These are phyloP conservation scores for Pseudococcus viburni DNA, from an alignment of 2,888 invertebrate species.

Conservation along the genomic window DNA sequence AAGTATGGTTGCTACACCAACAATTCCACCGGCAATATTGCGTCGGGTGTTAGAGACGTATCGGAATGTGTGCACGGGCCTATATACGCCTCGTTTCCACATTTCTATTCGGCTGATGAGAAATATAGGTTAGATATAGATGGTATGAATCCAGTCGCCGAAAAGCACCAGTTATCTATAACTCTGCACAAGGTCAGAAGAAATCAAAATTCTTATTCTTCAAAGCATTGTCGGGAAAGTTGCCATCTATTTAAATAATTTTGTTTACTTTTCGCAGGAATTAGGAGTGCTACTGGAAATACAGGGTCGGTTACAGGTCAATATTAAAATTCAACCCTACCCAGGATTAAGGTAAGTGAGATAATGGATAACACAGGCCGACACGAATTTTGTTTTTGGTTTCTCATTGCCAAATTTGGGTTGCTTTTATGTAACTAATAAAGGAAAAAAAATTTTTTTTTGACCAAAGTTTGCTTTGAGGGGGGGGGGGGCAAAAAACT, in stretches of 20 bases:
- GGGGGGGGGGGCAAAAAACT: too few relatives aligned
- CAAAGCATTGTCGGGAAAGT: neutral
- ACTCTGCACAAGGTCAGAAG: conserved; percentile 81
- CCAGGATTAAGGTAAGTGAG: conserved; percentile 69
- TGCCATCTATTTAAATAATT: neutral
- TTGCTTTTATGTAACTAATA: too few relatives aligned
- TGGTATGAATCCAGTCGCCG: conserved; percentile 71
- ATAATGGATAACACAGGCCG: neutral
- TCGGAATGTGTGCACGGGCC: conserved; percentile 71
- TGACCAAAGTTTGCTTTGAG: too few relatives aligned
- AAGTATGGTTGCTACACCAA: conserved; percentile 80
- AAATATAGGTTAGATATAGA: conserved; percentile 70
- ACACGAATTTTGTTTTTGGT: too few relatives aligned
- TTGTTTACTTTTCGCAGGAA: neutral
- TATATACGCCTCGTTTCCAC: conserved; percentile 72
- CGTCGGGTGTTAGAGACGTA: conserved; percentile 69
- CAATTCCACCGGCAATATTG: conserved; percentile 69
- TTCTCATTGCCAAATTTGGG: too few relatives aligned
- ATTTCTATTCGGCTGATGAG: conserved; percentile 72
- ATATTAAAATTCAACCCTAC: conserved; percentile 76
- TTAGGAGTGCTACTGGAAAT: conserved; percentile 5
- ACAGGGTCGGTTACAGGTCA: conserved; percentile 83
- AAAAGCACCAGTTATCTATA: conserved; percentile 71
- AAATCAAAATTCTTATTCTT: neutral
- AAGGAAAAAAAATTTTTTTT: too few relatives aligned